These are phyloP conservation scores for Octodonta nipae DNA, from an alignment of 2,888 invertebrate genomes.

Conservation along the genomic window DNA sequence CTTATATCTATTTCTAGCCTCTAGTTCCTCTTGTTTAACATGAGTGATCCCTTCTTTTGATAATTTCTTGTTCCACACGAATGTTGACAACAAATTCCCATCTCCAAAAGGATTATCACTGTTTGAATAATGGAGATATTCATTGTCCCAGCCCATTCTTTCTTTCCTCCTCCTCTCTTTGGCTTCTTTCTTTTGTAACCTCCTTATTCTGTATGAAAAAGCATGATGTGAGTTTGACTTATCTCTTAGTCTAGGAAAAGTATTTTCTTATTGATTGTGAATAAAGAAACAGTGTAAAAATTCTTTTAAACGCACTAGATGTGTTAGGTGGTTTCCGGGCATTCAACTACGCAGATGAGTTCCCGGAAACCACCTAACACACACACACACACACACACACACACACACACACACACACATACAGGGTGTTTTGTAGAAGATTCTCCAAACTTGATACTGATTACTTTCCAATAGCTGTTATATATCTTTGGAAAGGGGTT, in stretches of 20 bases:
- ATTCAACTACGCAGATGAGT: too few relatives aligned
- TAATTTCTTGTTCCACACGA: slow-evolving; percentile 93
- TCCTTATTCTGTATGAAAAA: slow-evolving; percentile 44
- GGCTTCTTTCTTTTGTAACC: slow-evolving; percentile 79
- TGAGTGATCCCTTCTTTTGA: slow-evolving; percentile 81
- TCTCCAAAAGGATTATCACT: slow-evolving; percentile 98
- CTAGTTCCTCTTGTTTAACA: slow-evolving; percentile 65
- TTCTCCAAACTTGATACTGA: too few relatives aligned
- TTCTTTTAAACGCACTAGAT: too few relatives aligned
- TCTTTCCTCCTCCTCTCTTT: slow-evolving; percentile 80
- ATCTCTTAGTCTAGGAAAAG: not conserved
- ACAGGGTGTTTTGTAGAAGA: too few relatives aligned
- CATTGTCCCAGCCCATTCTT: slow-evolving; percentile 94
- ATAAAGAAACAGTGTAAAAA: not conserved
- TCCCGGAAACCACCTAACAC: too few relatives aligned
- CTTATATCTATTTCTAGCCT: slow-evolving; percentile 68
- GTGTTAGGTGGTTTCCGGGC: too few relatives aligned
- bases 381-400: too few relatives aligned
- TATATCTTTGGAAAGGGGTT: too few relatives aligned
- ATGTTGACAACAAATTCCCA: slow-evolving; percentile 83
- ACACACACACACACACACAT: too few relatives aligned
- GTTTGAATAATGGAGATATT: slow-evolving; percentile 93
- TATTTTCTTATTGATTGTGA: not conserved
- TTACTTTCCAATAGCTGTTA: too few relatives aligned
- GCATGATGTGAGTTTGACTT: too few relatives aligned